phyloP scores from a whole-genome alignment of 2,113 vertebrate genomes.

The Spheniscus mendiculus region DNA sequence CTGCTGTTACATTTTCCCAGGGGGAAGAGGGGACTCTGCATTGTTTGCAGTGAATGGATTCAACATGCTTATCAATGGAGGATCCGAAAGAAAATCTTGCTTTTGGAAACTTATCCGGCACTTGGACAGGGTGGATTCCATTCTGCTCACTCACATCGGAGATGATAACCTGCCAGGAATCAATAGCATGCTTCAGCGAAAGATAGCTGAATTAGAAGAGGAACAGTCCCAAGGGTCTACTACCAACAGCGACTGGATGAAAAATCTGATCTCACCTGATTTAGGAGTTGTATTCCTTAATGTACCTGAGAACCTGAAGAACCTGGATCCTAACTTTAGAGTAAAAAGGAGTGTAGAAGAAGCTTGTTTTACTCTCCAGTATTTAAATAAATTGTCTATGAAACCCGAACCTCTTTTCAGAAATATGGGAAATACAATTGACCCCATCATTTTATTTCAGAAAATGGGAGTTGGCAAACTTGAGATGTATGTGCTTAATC shows the following conservation, averaged over 20 bases:
- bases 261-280: constrained; percentile 97
- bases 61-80: constrained; percentile 97
- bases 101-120: constrained; percentile 98
- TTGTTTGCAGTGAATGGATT: constrained; percentile 97
- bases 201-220: constrained; percentile 91
- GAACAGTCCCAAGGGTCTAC: constrained; percentile 95
- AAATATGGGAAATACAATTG: constrained; percentile 83
- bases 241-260: constrained; percentile 95
- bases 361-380: constrained; percentile 87
- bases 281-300: constrained; percentile 95
- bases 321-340: constrained; percentile 81
- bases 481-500: constrained; percentile 97
- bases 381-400: constrained; percentile 90
- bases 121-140: constrained; percentile 93
- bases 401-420: constrained; percentile 90
- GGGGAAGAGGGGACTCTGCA: constrained; percentile 91
- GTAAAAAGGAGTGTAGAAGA: constrained; percentile 89
- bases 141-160: constrained; percentile 93
- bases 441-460: constrained; percentile 93
- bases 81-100: constrained; percentile 93
- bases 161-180: constrained; percentile 95
- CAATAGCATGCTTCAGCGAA: constrained; percentile 94
- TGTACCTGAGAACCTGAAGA: constrained; percentile 88
- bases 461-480: constrained; percentile 98
- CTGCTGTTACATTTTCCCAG: constrained; percentile 97